Evolutionary conservation across 2,113 vertebrate genomes (phyloP).

Genomic region (Ranitomeya imitator): DNA sequence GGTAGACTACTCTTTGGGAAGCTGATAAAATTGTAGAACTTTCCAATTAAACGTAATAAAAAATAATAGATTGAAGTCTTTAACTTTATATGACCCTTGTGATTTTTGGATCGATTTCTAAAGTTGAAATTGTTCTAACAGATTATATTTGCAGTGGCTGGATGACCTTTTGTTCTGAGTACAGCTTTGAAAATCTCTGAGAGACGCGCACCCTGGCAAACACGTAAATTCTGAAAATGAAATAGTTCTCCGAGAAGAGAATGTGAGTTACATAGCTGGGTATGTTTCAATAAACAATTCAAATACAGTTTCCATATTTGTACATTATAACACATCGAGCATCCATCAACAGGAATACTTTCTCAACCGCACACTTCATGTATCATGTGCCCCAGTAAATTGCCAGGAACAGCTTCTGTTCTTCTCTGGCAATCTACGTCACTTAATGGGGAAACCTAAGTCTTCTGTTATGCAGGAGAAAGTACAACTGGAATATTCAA

Average conservation of each 20-base stretch:
- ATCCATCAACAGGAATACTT: slow-evolving; percentile 34
- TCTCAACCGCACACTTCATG: slow-evolving; percentile 24
- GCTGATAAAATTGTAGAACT: slow-evolving; percentile 13
- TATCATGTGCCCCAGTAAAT: slow-evolving; percentile 16
- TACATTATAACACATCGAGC: not conserved
- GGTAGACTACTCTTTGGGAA: slow-evolving; percentile 1
- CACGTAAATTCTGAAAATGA: slow-evolving; percentile 33
- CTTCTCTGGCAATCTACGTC: not conserved
- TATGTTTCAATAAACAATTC: slow-evolving; percentile 40
- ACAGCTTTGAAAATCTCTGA: slow-evolving; percentile 35
- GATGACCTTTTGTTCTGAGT: slow-evolving; percentile 42
- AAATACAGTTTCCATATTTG: slow-evolving; percentile 32
- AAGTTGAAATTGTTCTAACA: slow-evolving; percentile 54
- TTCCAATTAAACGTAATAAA: slow-evolving; percentile 46
- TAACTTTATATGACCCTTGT: slow-evolving; percentile 50
- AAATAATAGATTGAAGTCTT: slow-evolving; percentile 35
- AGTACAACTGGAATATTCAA: not conserved
- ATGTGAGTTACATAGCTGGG: not conserved
- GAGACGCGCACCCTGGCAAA: slow-evolving; percentile 43
- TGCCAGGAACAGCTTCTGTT: slow-evolving; percentile 8
- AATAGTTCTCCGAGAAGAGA: slow-evolving; percentile 4
- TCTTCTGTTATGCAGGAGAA: not conserved
- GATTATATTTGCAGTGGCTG: slow-evolving; percentile 46
- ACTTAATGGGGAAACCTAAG: not conserved
- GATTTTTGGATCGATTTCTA: slow-evolving; percentile 39